Percentiles rank a stretch among this genome's conserved stretches.
phyloP scores from a whole-genome alignment of 2,888 invertebrate genomes.

The Epicampocera succincta region DNA sequence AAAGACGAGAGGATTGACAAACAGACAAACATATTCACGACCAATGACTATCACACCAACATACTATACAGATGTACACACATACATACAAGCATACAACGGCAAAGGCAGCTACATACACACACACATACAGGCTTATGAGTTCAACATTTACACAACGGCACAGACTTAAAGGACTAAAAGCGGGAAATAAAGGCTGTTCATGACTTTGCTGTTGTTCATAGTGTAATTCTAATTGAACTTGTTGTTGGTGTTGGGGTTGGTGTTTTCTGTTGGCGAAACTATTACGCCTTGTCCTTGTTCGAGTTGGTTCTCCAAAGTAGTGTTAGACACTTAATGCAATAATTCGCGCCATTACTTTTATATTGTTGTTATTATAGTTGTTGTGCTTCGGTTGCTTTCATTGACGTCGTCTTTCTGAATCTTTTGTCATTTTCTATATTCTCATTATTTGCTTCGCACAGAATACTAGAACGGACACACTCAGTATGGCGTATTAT shows the following conservation, averaged over 20 bases:
- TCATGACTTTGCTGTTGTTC: constrained; percentile 39
- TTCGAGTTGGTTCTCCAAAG: constrained; percentile 51
- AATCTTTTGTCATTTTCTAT: constrained; percentile 45
- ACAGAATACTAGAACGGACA: constrained; percentile 18
- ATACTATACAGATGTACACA: not conserved
- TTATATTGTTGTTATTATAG: constrained; percentile 52
- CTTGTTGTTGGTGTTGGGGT: constrained; percentile 28
- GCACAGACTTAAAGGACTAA: constrained; percentile 22
- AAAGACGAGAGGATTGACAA: constrained; percentile 6
- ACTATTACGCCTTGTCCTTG: constrained; percentile 54
- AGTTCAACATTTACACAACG: constrained; percentile 20
- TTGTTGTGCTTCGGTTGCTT: constrained; percentile 40
- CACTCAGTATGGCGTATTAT: not conserved
- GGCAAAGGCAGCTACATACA: not conserved
- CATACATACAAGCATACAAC: not conserved
- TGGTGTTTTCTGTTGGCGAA: constrained; percentile 34
- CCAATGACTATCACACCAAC: not conserved
- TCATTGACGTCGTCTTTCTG: constrained; percentile 42
- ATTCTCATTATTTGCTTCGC: constrained; percentile 42
- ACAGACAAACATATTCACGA: constrained; percentile 7
- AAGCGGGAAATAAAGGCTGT: constrained; percentile 48
- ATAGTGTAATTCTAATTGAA: constrained; percentile 31
- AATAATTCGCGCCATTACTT: constrained; percentile 69
- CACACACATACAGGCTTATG: not conserved
- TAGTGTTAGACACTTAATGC: constrained; percentile 68